A percentile compares a stretch with the other conserved stretches of the same genome.
These are phyloP conservation scores for Nomada hirtipes DNA, from an alignment of 2,888 invertebrate genomes.

Conservation along the genomic window DNA sequence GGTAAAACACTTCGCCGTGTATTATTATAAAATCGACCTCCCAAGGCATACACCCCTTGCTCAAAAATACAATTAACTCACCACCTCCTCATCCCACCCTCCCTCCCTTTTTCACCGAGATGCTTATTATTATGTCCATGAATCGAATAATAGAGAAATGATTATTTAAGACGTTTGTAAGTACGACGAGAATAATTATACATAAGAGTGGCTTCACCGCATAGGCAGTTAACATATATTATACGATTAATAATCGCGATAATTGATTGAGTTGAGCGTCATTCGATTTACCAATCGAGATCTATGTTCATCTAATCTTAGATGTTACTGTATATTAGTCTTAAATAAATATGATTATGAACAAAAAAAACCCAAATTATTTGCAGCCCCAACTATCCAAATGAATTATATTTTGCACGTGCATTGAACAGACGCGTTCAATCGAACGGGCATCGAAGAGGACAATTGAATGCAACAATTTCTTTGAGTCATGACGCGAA, in stretches of 20 bases:
- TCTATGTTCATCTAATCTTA: conserved; percentile 72
- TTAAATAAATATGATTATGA: conserved; percentile 72
- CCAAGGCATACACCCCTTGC: conserved; percentile 40
- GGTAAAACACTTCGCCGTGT: conserved; percentile 9
- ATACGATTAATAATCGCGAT: conserved; percentile 50
- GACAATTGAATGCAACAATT: too few relatives aligned
- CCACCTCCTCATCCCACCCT: background rate
- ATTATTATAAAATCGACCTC: conserved; percentile 24
- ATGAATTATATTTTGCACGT: background rate
- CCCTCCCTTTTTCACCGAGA: conserved; percentile 39
- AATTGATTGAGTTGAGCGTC: conserved; percentile 48
- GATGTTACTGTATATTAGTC: conserved; percentile 73
- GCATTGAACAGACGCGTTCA: background rate
- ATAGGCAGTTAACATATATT: conserved; percentile 61
- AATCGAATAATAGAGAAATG: conserved; percentile 48
- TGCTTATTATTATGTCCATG: conserved; percentile 52
- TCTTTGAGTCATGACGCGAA: background rate
- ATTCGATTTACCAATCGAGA: conserved; percentile 54
- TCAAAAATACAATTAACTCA: conserved; percentile 35
- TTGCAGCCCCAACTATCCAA: background rate
- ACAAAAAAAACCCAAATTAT: conserved; percentile 25
- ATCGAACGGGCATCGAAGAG: too few relatives aligned
- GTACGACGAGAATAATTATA: conserved; percentile 55
- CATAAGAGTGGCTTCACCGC: conserved; percentile 56
- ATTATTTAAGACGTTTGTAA: conserved; percentile 60